phyloP scores from a whole-genome alignment of 2,888 invertebrate species.

The Tortricodes alternella region DNA sequence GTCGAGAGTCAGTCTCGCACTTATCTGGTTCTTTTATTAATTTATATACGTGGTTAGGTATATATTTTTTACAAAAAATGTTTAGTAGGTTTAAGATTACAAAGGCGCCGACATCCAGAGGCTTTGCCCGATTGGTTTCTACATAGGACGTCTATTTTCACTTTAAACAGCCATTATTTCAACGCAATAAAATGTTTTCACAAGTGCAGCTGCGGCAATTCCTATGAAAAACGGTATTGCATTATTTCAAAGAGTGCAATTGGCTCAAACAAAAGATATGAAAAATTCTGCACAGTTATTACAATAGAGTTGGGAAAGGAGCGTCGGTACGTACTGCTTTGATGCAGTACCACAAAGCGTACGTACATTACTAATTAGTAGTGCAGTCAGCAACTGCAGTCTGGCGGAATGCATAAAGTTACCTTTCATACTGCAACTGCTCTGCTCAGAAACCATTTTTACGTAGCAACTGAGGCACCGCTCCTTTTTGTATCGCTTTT shows the following conservation, averaged over 20 bases:
- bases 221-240: slow-evolving; percentile 5
- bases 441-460: slow-evolving; percentile 54
- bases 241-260: slow-evolving; percentile 25
- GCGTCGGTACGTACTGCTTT: slow-evolving; percentile 26
- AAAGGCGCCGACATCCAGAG: not conserved
- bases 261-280: slow-evolving; percentile 26
- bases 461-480: slow-evolving; percentile 45
- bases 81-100: not conserved
- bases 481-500: slow-evolving; percentile 38
- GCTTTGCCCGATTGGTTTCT: not conserved
- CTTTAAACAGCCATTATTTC: not conserved
- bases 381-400: slow-evolving; percentile 38
- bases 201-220: not conserved
- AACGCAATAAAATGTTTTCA: slow-evolving; percentile 1
- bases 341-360: slow-evolving; percentile 26
- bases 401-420: slow-evolving; percentile 46
- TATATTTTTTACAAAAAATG: not conserved
- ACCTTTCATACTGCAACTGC: slow-evolving; percentile 48
- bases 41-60: too few relatives aligned
- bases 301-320: slow-evolving; percentile 22
- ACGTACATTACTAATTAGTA: slow-evolving; percentile 58
- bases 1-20: too few relatives aligned
- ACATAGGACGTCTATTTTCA: not conserved
- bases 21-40: too few relatives aligned
- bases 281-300: slow-evolving; percentile 23